phyloP scores from a whole-genome alignment of 2,113 vertebrate species.

The Eurystomus gularis region DNA sequence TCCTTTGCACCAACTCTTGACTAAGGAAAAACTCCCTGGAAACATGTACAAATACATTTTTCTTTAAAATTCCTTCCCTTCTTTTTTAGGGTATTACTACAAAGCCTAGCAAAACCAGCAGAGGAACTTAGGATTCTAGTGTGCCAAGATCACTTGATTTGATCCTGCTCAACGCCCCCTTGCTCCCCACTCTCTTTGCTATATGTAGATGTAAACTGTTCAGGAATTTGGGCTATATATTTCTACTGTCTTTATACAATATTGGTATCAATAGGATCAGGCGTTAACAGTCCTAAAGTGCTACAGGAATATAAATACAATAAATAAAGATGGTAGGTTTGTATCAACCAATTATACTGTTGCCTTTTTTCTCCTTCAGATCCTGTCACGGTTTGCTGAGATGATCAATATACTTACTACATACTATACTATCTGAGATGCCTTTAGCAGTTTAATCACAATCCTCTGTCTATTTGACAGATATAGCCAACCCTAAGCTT shows the following conservation, averaged over 20 bases:
- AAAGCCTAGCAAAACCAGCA: background rate
- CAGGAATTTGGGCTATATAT: background rate
- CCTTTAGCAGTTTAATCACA: background rate
- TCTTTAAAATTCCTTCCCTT: background rate
- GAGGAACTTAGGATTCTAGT: background rate
- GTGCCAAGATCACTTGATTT: background rate
- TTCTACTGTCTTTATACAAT: background rate
- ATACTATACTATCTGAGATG: background rate
- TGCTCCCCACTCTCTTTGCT: background rate
- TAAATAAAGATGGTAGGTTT: background rate
- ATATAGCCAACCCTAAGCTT: background rate
- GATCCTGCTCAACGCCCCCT: background rate
- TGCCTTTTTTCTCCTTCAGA: background rate
- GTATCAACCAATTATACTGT: background rate
- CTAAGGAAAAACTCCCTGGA: background rate
- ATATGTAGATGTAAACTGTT: background rate
- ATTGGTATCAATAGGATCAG: background rate
- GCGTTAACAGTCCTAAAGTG: background rate
- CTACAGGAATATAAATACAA: background rate
- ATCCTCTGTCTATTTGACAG: background rate
- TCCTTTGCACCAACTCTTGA: background rate
- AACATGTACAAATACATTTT: background rate
- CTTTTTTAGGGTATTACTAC: background rate
- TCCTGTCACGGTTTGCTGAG: background rate
- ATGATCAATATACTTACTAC: background rate